Percentiles rank a stretch among this genome's conserved stretches.
Conservation (phyloP, 2,113 vertebrate genomes). For the Catharus fuscescens region DNA sequence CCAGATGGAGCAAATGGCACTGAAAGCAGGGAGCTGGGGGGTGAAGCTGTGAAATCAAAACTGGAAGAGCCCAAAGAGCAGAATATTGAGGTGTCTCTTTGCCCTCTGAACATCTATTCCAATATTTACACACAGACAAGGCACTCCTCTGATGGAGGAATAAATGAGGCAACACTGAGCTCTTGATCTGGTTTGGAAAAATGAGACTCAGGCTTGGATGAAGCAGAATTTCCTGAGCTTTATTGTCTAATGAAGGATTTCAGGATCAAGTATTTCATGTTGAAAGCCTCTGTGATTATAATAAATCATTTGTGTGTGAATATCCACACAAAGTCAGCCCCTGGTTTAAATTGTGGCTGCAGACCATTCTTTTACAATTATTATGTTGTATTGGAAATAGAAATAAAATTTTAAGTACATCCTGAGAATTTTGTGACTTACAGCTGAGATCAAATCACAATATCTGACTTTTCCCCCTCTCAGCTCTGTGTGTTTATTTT, state of each 20-base stretch:
- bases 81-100: neutral
- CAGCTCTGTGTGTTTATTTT: neutral
- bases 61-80: neutral
- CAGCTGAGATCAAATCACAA: neutral
- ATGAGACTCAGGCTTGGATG: neutral
- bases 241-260: neutral
- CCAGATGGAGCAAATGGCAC: neutral
- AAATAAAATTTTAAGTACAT: neutral
- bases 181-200: neutral
- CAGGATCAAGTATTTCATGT: neutral
- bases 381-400: neutral
- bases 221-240: neutral
- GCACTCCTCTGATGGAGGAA: neutral
- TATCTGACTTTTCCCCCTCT: fast-evolving
- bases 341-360: neutral
- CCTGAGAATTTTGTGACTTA: neutral
- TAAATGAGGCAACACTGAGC: neutral
- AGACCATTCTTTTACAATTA: neutral
- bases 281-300: neutral
- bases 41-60: neutral
- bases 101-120: neutral
- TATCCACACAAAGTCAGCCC: neutral
- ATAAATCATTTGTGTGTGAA: neutral
- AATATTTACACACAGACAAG: neutral
- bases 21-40: neutral